Percentiles rank a stretch among this genome's conserved stretches.
phyloP scores from a whole-genome alignment of 2,888 invertebrate genomes.

The Synergus umbraculus region DNA sequence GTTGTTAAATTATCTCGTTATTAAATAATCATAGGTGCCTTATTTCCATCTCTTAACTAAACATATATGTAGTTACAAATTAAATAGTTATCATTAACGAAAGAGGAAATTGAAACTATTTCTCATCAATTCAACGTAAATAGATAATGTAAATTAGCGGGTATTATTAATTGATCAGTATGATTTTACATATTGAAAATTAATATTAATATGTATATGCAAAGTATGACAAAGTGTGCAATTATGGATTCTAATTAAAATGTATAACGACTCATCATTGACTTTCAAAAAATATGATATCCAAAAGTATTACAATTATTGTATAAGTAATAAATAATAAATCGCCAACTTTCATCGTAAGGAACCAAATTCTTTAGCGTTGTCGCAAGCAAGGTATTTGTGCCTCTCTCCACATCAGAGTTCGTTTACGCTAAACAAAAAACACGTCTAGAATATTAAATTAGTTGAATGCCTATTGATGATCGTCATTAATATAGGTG shows the following conservation, averaged over 20 bases:
- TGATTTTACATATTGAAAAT: not conserved
- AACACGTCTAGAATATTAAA: not conserved
- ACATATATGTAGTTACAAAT: not conserved
- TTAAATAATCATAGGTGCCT: too few relatives aligned
- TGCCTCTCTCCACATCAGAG: too few relatives aligned
- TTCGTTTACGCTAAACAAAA: not conserved
- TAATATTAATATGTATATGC: not conserved
- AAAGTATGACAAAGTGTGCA: not conserved
- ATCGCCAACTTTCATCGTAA: not conserved
- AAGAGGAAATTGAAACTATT: conserved; percentile 1
- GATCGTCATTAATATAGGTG: not conserved
- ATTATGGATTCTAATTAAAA: not conserved
- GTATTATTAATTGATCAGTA: not conserved
- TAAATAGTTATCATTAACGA: not conserved
- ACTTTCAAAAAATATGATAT: too few relatives aligned
- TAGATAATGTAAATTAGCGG: not conserved
- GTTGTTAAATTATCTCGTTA: not conserved
- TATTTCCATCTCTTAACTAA: too few relatives aligned
- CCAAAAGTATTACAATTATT: too few relatives aligned
- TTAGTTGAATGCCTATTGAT: not conserved
- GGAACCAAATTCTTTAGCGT: not conserved
- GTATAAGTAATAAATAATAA: too few relatives aligned
- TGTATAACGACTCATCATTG: not conserved
- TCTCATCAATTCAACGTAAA: not conserved
- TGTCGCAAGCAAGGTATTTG: not conserved